Evolutionary conservation across 2,113 vertebrate species (phyloP).

Genomic region (Collichthys lucidus): DNA sequence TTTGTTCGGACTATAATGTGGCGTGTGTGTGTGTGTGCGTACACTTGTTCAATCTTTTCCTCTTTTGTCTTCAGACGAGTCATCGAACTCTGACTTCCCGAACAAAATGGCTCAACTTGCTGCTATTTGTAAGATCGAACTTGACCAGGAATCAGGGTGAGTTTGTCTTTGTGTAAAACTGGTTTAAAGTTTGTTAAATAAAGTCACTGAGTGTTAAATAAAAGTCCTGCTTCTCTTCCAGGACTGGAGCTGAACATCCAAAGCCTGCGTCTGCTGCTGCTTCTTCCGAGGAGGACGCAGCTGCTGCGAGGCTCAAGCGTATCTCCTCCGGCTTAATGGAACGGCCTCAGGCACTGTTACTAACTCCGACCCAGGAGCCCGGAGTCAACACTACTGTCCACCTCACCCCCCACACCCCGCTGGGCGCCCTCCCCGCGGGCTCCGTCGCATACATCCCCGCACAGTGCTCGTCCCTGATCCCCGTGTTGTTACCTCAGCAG

Average conservation of each 20-base stretch:
- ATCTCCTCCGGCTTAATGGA: slow-evolving; percentile 30
- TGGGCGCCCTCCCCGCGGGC: slow-evolving; percentile 70
- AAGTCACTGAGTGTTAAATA: not conserved
- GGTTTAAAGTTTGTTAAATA: too few relatives aligned
- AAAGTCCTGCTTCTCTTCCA: slow-evolving; percentile 59
- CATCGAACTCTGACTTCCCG: slow-evolving; percentile 64
- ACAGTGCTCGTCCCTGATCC: slow-evolving; percentile 84
- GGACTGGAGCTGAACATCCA: slow-evolving; percentile 69
- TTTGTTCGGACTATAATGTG: accelerated
- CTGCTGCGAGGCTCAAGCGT: slow-evolving; percentile 49
- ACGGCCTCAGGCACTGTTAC: not conserved
- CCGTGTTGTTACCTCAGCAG: slow-evolving; percentile 87
- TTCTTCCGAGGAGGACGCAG: slow-evolving; percentile 38
- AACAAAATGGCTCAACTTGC: slow-evolving; percentile 92
- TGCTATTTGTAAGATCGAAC: slow-evolving; percentile 88
- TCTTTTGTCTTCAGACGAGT: slow-evolving; percentile 65
- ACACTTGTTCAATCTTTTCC: not conserved
- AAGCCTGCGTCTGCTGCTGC: slow-evolving; percentile 49
- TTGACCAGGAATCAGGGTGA: slow-evolving; percentile 82
- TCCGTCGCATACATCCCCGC: slow-evolving; percentile 80
- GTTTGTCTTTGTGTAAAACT: not conserved
- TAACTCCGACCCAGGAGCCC: slow-evolving; percentile 44
- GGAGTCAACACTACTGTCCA: slow-evolving; percentile 45
- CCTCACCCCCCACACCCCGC: slow-evolving; percentile 42
- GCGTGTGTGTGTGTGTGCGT: accelerated